Percentiles rank a stretch among this genome's conserved stretches.
Conservation (phyloP, 2,113 vertebrate genomes). For the Oryzias celebensis region DNA sequence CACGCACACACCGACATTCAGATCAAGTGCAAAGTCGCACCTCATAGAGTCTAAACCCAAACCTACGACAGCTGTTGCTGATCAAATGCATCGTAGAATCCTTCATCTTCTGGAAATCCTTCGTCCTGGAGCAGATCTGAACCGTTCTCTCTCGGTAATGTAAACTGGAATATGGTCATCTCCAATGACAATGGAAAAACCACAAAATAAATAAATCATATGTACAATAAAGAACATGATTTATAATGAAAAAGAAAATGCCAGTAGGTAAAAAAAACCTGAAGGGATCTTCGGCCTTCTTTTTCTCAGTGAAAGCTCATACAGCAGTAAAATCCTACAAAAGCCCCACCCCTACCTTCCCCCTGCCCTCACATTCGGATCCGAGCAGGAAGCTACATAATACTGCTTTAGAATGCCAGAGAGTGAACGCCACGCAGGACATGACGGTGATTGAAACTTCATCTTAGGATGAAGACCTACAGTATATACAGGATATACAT, state of each 20-base stretch:
- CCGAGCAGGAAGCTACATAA: constrained; percentile 71
- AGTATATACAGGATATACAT: constrained; percentile 71
- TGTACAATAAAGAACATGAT: constrained; percentile 55
- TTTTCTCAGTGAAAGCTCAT: constrained; percentile 64
- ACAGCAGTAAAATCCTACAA: constrained; percentile 53
- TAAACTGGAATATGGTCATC: constrained; percentile 47
- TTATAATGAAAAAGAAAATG: constrained; percentile 41
- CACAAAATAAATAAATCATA: constrained; percentile 59
- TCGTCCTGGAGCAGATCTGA: not conserved
- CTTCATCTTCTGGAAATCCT: constrained; percentile 19
- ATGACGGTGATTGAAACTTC: constrained; percentile 48
- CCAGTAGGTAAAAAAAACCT: constrained; percentile 38
- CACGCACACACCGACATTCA: constrained; percentile 21
- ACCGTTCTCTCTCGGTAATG: constrained; percentile 31
- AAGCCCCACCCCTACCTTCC: not conserved
- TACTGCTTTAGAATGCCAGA: constrained; percentile 70
- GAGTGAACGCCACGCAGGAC: constrained; percentile 37
- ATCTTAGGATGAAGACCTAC: constrained; percentile 56
- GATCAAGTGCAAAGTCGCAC: constrained; percentile 48
- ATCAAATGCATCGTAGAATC: constrained; percentile 56
- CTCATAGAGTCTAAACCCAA: constrained; percentile 55
- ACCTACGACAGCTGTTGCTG: constrained; percentile 66
- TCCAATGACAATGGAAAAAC: constrained; percentile 36
- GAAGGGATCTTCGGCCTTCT: constrained; percentile 63
- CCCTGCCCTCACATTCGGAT: constrained; percentile 3